phyloP scores from a whole-genome alignment of 2,797 vertebrate species.

The Moxostoma hubbsi region DNA sequence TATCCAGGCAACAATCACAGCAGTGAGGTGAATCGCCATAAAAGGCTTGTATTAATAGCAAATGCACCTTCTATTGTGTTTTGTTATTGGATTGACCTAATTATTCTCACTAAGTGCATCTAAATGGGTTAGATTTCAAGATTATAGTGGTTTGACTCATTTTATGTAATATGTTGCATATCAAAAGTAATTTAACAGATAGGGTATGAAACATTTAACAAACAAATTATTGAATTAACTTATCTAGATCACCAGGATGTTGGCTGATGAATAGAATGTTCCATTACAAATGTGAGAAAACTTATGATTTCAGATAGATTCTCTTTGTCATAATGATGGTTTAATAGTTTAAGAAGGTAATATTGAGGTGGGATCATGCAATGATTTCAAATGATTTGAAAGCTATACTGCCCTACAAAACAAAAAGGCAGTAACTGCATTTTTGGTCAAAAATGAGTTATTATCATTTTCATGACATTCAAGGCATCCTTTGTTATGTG shows the following conservation, averaged over 20 bases:
- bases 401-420: no score
- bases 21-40: slow-evolving; percentile 51
- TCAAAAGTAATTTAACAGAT: slow-evolving; percentile 5
- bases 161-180: slow-evolving; percentile 14
- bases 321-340: neutral
- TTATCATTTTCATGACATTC: no score
- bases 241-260: neutral
- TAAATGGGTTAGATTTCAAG: slow-evolving; percentile 45
- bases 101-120: slow-evolving; percentile 50
- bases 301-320: neutral
- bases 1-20: slow-evolving; percentile 61
- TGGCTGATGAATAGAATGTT: neutral
- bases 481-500: no score
- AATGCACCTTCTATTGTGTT: slow-evolving; percentile 58
- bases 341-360: neutral
- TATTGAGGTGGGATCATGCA: neutral
- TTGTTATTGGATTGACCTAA: slow-evolving; percentile 58
- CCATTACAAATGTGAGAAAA: neutral
- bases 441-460: no score
- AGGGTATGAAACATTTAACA: neutral
- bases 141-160: slow-evolving; percentile 28
- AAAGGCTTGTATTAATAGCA: slow-evolving; percentile 54
- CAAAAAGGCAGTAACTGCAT: no score
- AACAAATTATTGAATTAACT: neutral
- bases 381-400: slow-evolving; percentile 16